A percentile compares a stretch with the other conserved stretches of the same genome.
phyloP scores from a whole-genome alignment of 2,797 vertebrate genomes.

The Clamator glandarius region DNA sequence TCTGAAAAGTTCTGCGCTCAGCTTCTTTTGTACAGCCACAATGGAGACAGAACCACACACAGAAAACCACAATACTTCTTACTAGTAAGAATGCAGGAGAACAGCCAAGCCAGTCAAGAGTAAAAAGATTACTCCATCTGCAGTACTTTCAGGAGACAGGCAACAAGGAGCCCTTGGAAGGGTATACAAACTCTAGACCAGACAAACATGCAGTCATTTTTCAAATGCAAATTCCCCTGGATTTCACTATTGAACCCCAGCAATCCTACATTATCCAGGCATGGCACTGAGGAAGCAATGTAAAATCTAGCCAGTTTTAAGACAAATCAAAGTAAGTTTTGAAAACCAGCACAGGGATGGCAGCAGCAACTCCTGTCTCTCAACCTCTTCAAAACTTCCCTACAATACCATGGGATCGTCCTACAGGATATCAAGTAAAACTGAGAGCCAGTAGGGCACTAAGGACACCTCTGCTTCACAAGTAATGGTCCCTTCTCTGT shows the following conservation, averaged over 20 bases:
- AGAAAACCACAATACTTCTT: neutral
- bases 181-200: neutral
- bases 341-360: neutral
- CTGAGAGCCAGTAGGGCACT: neutral
- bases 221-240: neutral
- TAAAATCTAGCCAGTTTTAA: neutral
- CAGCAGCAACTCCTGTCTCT: neutral
- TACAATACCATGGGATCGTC: neutral
- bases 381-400: neutral
- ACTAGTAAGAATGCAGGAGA: neutral
- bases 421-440: neutral
- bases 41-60: neutral
- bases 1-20: neutral
- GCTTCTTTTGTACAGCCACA: neutral
- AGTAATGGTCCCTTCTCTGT: neutral
- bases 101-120: neutral
- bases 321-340: neutral
- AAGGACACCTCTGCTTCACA: neutral
- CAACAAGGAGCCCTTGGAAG: neutral
- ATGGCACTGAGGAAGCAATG: neutral
- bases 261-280: neutral
- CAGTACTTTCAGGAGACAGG: neutral
- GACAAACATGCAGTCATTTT: rapidly evolving
- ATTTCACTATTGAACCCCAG: neutral
- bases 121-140: neutral